A percentile compares a stretch with the other conserved stretches of the same genome.
Evolutionary conservation across 2,888 invertebrate genomes (phyloP).

Genomic region (Thalpophila matura): DNA sequence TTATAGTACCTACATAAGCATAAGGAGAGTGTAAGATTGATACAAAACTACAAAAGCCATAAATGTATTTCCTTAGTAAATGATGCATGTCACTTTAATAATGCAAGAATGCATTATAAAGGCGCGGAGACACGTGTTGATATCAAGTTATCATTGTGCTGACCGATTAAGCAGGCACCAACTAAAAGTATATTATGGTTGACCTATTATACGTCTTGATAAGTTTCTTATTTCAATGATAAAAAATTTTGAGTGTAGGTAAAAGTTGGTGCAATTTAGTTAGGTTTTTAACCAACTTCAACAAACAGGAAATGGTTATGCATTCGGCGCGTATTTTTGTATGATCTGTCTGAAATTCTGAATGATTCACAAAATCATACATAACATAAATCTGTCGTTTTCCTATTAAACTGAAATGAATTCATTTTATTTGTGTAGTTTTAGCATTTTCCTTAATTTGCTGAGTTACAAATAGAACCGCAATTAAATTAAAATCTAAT

Average conservation of each 20-base stretch:
- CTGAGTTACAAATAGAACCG: constrained; percentile 2
- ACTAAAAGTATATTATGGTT: constrained; percentile 43
- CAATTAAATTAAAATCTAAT: constrained; percentile 27
- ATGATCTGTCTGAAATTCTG: neutral
- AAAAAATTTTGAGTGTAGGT: constrained; percentile 33
- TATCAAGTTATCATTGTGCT: constrained; percentile 46
- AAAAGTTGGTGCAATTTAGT: constrained; percentile 21
- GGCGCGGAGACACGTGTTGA: constrained; percentile 39
- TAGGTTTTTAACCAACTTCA: constrained; percentile 1
- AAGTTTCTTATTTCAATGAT: constrained; percentile 54
- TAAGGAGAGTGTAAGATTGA: neutral
- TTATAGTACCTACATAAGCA: neutral
- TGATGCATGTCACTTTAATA: constrained; percentile 1
- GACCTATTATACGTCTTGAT: constrained; percentile 50
- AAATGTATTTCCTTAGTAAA: neutral
- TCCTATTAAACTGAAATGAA: neutral
- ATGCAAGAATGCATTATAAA: constrained; percentile 47
- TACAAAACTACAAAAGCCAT: neutral
- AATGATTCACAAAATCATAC: neutral
- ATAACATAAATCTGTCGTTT: too few relatives aligned
- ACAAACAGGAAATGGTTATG: too few relatives aligned
- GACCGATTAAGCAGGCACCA: constrained; percentile 46
- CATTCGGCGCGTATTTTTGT: too few relatives aligned
- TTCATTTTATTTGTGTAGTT: too few relatives aligned
- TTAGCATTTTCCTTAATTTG: constrained; percentile 35